These are phyloP conservation scores for Acanthornis magna DNA, from an alignment of 2,797 vertebrate species.

Conservation along the genomic window DNA sequence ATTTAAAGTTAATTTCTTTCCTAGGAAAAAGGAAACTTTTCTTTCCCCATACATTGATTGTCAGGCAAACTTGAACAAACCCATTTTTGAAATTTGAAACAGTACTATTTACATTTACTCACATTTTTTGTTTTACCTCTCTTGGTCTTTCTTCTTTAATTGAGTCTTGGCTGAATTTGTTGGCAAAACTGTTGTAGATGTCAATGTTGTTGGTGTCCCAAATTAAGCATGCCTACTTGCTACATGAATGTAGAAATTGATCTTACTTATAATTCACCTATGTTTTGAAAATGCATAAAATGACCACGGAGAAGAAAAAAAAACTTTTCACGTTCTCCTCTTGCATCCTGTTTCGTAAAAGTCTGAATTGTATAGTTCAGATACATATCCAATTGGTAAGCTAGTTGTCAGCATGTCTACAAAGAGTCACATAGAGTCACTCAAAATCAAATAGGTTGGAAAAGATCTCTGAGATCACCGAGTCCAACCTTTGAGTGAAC, in stretches of 20 bases:
- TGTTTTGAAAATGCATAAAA: neutral
- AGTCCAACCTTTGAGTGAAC: neutral
- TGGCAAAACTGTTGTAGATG: neutral
- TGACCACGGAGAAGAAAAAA: neutral
- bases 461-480: neutral
- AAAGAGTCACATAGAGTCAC: too few species aligned
- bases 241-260: accelerated
- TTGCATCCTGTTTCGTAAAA: neutral
- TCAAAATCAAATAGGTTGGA: neutral
- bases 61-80: neutral
- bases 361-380: neutral
- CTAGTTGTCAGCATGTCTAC: neutral
- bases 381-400: neutral
- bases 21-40: neutral
- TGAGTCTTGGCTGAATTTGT: neutral
- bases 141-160: neutral
- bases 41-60: neutral
- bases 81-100: neutral
- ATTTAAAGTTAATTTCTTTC: neutral
- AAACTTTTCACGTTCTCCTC: neutral
- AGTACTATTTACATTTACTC: neutral
- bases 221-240: neutral
- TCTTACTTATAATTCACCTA: neutral
- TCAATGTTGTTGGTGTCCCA: neutral
- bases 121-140: neutral